Percentiles rank a stretch among this genome's conserved stretches.
These are phyloP conservation scores for Fistularia tabacaria DNA, from an alignment of 2,797 vertebrate genomes.

Conservation along the genomic window DNA sequence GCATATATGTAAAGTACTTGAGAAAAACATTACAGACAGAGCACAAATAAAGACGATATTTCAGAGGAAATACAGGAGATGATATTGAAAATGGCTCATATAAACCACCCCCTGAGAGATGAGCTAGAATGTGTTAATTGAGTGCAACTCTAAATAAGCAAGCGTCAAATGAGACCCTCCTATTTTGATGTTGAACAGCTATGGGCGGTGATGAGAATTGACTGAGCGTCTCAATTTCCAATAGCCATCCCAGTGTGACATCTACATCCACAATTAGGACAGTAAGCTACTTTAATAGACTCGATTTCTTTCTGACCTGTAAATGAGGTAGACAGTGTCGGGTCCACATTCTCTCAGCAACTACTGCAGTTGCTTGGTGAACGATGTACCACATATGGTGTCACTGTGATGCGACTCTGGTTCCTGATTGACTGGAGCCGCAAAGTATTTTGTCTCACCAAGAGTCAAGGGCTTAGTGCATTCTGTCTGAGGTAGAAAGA, in stretches of 20 bases:
- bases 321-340: conserved; percentile 38
- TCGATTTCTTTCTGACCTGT: conserved; percentile 45
- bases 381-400: conserved; percentile 29
- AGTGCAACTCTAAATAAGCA: conserved; percentile 60
- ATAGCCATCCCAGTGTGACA: conserved; percentile 66
- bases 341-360: conserved; percentile 34
- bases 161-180: conserved; percentile 49
- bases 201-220: conserved; percentile 65
- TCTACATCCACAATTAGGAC: conserved; percentile 62
- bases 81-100: conserved; percentile 27
- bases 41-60: conserved; percentile 4
- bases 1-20: neutral
- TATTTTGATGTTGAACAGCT: conserved; percentile 52
- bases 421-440: conserved; percentile 21
- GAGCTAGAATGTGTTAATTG: conserved; percentile 55
- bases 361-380: conserved; percentile 26
- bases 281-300: conserved; percentile 42
- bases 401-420: conserved; percentile 25
- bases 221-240: conserved; percentile 61
- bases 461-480: neutral
- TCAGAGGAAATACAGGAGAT: conserved; percentile 1
- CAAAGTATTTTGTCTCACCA: conserved; percentile 14
- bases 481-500: neutral
- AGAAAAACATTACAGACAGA: conserved; percentile 9
- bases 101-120: conserved; percentile 40